phyloP scores from a whole-genome alignment of 2,113 vertebrate species.

The Platichthys stellatus region DNA sequence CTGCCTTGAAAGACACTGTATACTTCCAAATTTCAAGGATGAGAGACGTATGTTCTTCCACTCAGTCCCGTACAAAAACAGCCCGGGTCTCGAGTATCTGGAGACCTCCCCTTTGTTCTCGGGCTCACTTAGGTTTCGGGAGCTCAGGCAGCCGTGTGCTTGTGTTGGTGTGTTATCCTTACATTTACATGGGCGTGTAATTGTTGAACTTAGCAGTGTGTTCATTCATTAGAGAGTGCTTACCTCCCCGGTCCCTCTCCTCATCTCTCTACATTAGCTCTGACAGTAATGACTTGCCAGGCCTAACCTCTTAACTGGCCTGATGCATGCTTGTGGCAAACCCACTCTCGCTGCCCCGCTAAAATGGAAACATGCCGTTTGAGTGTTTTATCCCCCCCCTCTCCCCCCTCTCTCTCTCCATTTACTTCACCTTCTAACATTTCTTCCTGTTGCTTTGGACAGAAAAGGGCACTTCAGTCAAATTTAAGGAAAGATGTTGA shows the following conservation, averaged over 20 bases:
- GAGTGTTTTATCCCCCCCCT: slow-evolving; percentile 23
- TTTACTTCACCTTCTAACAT: slow-evolving; percentile 25
- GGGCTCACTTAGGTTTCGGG: slow-evolving; percentile 28
- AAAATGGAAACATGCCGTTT: slow-evolving; percentile 78
- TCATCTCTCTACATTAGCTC: slow-evolving; percentile 82
- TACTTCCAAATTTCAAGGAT: slow-evolving; percentile 17
- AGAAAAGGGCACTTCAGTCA: slow-evolving; percentile 25
- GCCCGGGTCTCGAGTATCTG: slow-evolving; percentile 23
- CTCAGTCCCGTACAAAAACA: slow-evolving; percentile 26
- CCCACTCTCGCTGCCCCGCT: slow-evolving; percentile 60
- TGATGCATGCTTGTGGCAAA: slow-evolving; percentile 77
- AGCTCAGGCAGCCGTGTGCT: slow-evolving; percentile 44
- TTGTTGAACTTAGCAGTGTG: slow-evolving; percentile 78
- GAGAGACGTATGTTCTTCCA: slow-evolving; percentile 34
- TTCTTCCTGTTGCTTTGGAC: slow-evolving; percentile 30
- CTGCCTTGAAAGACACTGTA: slow-evolving; percentile 25
- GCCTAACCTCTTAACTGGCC: slow-evolving; percentile 77
- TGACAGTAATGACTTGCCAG: slow-evolving; percentile 79
- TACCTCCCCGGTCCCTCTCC: slow-evolving; percentile 71
- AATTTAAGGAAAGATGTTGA: slow-evolving; percentile 7
- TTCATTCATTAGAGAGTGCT: slow-evolving; percentile 77
- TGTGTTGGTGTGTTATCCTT: slow-evolving; percentile 76
- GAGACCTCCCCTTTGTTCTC: slow-evolving; percentile 43
- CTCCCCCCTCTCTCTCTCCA: slow-evolving; percentile 2
- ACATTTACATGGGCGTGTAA: slow-evolving; percentile 79